Evolutionary conservation across 2,113 vertebrate genomes (phyloP).

Genomic region (Spilogale gracilis): DNA sequence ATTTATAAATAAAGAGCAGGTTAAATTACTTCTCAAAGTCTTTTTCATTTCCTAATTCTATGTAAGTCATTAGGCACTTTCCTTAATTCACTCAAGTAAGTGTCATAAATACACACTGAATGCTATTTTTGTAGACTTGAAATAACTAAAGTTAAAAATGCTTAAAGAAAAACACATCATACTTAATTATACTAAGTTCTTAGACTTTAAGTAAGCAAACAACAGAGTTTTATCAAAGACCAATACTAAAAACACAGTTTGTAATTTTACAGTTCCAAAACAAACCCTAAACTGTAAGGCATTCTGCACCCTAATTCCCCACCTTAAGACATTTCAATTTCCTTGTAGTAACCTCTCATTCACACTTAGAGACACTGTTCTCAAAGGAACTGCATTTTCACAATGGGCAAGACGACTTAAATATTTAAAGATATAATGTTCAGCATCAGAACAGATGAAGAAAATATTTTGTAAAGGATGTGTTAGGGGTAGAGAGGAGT

Average conservation of each 20-base stretch:
- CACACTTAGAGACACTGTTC: slow-evolving; percentile 1
- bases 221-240: slow-evolving; percentile 19
- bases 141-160: slow-evolving; percentile 50
- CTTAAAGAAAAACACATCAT: slow-evolving; percentile 34
- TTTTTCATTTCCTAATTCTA: slow-evolving; percentile 49
- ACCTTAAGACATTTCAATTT: background rate
- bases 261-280: slow-evolving; percentile 49
- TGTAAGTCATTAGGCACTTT: slow-evolving; percentile 9
- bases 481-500: background rate
- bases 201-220: slow-evolving; percentile 43
- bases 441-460: background rate
- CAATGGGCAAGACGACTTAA: slow-evolving; percentile 8
- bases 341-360: background rate
- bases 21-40: slow-evolving; percentile 41
- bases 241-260: slow-evolving; percentile 17
- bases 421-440: slow-evolving; percentile 38
- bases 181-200: slow-evolving; percentile 54
- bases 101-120: slow-evolving; percentile 30
- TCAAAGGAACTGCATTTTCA: background rate
- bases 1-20: slow-evolving; percentile 2
- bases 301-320: background rate
- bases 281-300: slow-evolving; percentile 7
- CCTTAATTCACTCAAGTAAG: slow-evolving; percentile 22
- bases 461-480: background rate
- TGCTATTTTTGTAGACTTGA: background rate